Evolutionary conservation across 1,140 invertebrate genomes (phyloP), one percentile per base, ranked within the genome.

Genomic region (Lasioglossum baleicum): DNA sequence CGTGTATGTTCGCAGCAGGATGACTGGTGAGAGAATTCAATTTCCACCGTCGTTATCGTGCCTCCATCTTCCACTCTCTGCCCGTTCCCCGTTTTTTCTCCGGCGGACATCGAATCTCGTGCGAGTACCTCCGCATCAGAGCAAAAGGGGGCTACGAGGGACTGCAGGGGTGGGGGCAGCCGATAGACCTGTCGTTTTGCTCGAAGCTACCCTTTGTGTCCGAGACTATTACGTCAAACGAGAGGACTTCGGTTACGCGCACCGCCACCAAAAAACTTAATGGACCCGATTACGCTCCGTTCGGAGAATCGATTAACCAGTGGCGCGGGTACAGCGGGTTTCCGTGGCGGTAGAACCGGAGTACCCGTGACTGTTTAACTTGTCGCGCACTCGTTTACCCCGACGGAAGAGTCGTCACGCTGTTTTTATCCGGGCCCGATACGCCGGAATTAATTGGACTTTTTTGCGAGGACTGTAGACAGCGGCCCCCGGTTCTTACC

Each of bases 11-110:
- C 81, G 85, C 89, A 88, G 88, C 87, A 69, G 88, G 89, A 92
- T 91, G 90, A 91, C 91, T 90, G 87, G 87, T 90, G 89, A 89
- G 90, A 91, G 90, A 92, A 92, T 92, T 92, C 91, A 92, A 92
- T 92, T 92, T 92, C 90, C 90, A 88, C 90, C 89, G 86, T 90
- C 82, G 87, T 92, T 92, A 92, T 91, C 90, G 87, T 83, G 81
- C 87, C 85, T 88, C 88, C 89, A 92, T 92, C 90, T 91, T 91
- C 85, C 86, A 85, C 86, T 88, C 80, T 56, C 56, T 7, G 78
- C 42, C 85, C 84, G 84, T 84, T 88, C 80, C 82, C 87, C 83
- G 80, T 87, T 87, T 88, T 85, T 72, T 85, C 80, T 53, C 78
- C 8, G 67, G 22, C 44, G 48, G 20, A 80, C 79, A 73, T 78